These are phyloP conservation scores for Lithophane leautieri DNA, from an alignment of 2,888 invertebrate species.

Conservation along the genomic window DNA sequence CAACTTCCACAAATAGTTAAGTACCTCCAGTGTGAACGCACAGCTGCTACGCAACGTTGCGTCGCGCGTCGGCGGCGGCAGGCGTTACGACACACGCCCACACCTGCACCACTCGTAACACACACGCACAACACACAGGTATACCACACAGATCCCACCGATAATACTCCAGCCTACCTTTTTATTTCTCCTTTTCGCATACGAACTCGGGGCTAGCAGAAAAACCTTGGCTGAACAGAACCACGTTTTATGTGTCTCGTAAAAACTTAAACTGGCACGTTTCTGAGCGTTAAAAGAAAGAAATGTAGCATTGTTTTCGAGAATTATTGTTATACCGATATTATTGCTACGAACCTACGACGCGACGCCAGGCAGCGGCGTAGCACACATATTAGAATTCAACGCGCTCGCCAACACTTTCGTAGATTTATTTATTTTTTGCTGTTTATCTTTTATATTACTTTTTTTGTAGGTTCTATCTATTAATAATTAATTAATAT, in stretches of 20 bases:
- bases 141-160: constrained; percentile 79
- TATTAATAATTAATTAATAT: constrained; percentile 21
- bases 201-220: constrained; percentile 51
- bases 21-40: constrained; percentile 77
- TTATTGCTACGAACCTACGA: constrained; percentile 53
- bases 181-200: constrained; percentile 69
- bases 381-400: constrained; percentile 72
- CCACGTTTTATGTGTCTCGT: constrained; percentile 60
- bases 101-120: constrained; percentile 65
- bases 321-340: constrained; percentile 48
- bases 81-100: constrained; percentile 86
- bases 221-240: constrained; percentile 52
- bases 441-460: background rate
- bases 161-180: constrained; percentile 69
- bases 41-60: constrained; percentile 81
- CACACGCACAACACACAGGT: constrained; percentile 72
- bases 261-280: constrained; percentile 58
- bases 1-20: background rate
- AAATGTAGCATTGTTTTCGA: constrained; percentile 56
- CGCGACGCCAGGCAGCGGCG: constrained; percentile 29
- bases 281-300: constrained; percentile 38
- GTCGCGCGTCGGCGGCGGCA: constrained; percentile 72
- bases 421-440: constrained; percentile 30
- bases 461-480: background rate
- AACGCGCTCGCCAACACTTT: constrained; percentile 68